A percentile compares a stretch with the other conserved stretches of the same genome.
Evolutionary conservation across 2,797 vertebrate genomes (phyloP).

Genomic region (Lacerta agilis): DNA sequence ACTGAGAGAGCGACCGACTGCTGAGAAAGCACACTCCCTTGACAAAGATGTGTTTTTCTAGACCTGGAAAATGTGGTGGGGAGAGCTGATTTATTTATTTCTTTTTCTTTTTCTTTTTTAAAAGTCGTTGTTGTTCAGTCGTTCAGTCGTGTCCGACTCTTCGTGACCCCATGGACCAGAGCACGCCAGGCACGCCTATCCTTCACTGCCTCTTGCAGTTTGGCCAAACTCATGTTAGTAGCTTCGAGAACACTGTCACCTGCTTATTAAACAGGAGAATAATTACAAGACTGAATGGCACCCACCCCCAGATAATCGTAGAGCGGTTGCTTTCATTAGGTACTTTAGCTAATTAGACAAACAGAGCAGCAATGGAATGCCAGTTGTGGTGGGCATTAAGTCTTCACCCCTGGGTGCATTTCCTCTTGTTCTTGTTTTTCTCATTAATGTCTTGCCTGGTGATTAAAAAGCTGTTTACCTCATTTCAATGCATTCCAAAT

Average conservation of each 20-base stretch:
- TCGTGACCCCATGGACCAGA: too few relatives aligned
- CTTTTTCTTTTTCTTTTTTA: too few relatives aligned
- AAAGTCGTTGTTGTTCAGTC: too few relatives aligned
- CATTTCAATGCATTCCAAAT: background rate
- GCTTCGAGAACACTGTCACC: too few relatives aligned
- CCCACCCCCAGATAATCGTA: background rate
- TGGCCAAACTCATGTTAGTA: too few relatives aligned
- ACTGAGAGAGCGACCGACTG: background rate
- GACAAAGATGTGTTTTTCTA: background rate
- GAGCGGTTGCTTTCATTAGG: background rate
- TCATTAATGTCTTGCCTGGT: background rate
- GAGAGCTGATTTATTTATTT: background rate
- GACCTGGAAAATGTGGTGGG: background rate
- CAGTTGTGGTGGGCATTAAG: background rate
- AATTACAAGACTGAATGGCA: background rate
- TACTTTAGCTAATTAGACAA: background rate
- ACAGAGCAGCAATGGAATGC: background rate
- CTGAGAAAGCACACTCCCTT: background rate
- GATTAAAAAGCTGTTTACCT: background rate
- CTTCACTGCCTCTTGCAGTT: too few relatives aligned
- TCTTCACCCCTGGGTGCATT: background rate
- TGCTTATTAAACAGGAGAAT: conserved; percentile 5
- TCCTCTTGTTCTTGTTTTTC: background rate
- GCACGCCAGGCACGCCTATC: too few relatives aligned
- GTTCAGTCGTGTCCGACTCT: too few relatives aligned